phyloP scores from a whole-genome alignment of 2,797 vertebrate genomes.

The Phoebastria nigripes region DNA sequence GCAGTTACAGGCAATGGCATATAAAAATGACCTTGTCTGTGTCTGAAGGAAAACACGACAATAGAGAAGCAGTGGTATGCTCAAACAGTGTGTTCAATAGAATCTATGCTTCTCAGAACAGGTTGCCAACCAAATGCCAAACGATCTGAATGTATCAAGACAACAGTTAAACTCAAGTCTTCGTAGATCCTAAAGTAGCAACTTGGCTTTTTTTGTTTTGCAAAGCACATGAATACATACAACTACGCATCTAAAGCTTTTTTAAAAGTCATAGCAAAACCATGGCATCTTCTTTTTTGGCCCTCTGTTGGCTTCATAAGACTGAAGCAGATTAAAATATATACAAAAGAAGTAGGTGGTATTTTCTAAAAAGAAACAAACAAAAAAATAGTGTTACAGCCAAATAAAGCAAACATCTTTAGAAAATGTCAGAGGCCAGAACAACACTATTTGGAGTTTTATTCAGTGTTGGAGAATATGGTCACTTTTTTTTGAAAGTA shows the following conservation, averaged over 20 bases:
- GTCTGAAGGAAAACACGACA: not conserved
- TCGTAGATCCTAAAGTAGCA: not conserved
- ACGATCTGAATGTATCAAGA: not conserved
- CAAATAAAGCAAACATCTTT: not conserved
- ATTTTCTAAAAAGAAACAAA: not conserved
- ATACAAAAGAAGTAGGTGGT: not conserved
- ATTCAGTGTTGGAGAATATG: not conserved
- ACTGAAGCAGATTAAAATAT: not conserved
- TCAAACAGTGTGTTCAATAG: not conserved
- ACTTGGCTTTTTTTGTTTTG: not conserved
- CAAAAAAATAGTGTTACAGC: not conserved
- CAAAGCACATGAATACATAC: not conserved
- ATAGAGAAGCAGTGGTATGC: not conserved
- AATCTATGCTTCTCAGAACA: not conserved
- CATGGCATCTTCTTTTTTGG: not conserved
- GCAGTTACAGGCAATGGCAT: not conserved
- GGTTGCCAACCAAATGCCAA: not conserved
- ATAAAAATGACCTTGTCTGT: not conserved
- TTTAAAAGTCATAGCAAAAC: not conserved
- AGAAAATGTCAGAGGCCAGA: not conserved
- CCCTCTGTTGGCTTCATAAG: not conserved
- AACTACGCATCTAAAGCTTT: not conserved
- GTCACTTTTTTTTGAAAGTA: not conserved
- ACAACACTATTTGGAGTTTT: not conserved
- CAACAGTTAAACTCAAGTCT: not conserved